These are phyloP conservation scores for Scaptomyza tumidula DNA, from an alignment of 2,888 invertebrate genomes.

Conservation along the genomic window DNA sequence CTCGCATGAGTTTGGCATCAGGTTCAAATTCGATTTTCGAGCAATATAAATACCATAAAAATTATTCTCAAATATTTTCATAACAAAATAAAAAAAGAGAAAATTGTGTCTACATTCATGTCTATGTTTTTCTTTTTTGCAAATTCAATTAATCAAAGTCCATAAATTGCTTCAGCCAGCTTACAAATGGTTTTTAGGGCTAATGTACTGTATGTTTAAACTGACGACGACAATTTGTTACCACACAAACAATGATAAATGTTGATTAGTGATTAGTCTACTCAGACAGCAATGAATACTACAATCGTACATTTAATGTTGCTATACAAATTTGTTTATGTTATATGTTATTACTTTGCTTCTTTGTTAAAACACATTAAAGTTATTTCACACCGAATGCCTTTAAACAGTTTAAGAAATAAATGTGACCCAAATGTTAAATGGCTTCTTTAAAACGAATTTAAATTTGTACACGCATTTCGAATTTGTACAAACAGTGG, in stretches of 20 bases:
- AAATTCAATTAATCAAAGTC: constrained; percentile 37
- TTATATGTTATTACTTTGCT: no score
- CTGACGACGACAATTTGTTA: not conserved
- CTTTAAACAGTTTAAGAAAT: not conserved
- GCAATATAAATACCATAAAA: constrained; percentile 36
- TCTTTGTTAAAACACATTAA: no score
- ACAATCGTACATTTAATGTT: not conserved
- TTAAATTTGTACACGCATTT: not conserved
- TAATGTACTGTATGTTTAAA: not conserved
- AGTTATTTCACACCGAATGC: not conserved
- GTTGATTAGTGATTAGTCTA: not conserved
- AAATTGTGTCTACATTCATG: not conserved
- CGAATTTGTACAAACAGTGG: not conserved
- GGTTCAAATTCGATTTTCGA: constrained; percentile 44
- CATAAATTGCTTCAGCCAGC: not conserved
- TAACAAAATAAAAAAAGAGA: not conserved
- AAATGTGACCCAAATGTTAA: not conserved
- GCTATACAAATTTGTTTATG: not conserved
- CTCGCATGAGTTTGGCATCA: constrained; percentile 24
- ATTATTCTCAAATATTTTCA: constrained; percentile 17
- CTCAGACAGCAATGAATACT: not conserved
- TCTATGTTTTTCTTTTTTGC: not conserved
- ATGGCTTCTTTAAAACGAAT: not conserved
- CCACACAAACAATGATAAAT: not conserved
- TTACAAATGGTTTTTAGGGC: not conserved